Evolutionary conservation across 2,888 invertebrate genomes (phyloP).

Genomic region (Thereva nobilitata): DNA sequence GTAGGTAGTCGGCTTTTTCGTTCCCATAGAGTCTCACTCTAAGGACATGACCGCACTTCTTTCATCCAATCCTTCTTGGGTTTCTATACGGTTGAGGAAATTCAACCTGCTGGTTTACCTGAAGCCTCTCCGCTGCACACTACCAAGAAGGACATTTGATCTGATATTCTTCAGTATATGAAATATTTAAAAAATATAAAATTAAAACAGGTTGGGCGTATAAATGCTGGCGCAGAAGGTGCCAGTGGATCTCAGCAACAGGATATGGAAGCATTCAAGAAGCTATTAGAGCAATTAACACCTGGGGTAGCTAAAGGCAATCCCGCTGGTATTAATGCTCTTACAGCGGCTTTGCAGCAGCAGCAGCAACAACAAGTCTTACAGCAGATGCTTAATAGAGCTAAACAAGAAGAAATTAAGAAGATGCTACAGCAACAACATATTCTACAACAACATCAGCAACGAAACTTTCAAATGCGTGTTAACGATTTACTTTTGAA

Average conservation of each 20-base stretch:
- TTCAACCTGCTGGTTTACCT: too few species aligned
- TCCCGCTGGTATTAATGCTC: background rate
- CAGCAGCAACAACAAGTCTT: conserved; percentile 41
- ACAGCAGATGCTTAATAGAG: conserved; percentile 26
- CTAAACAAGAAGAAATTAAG: conserved; percentile 35
- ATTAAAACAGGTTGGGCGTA: conserved; percentile 50
- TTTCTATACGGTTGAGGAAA: too few species aligned
- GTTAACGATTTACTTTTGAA: conserved; percentile 26
- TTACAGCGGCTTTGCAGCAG: conserved; percentile 20
- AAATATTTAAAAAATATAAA: conserved; percentile 41
- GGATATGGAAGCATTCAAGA: conserved; percentile 78
- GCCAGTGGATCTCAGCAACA: conserved; percentile 57
- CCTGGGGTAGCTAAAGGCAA: conserved; percentile 1
- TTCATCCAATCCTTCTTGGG: too few species aligned
- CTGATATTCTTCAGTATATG: too few species aligned
- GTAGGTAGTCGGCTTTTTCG: too few species aligned
- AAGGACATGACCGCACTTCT: too few species aligned
- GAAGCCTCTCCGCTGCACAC: too few species aligned
- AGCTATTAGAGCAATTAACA: conserved; percentile 60
- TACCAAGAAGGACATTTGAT: too few species aligned
- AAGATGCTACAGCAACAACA: conserved; percentile 30
- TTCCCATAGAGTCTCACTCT: too few species aligned
- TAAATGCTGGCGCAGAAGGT: conserved; percentile 50
- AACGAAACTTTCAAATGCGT: conserved; percentile 37
- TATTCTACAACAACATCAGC: conserved; percentile 52